Conservation (phyloP, 2,797 vertebrate genomes). For the Poecilia gillii region DNA sequence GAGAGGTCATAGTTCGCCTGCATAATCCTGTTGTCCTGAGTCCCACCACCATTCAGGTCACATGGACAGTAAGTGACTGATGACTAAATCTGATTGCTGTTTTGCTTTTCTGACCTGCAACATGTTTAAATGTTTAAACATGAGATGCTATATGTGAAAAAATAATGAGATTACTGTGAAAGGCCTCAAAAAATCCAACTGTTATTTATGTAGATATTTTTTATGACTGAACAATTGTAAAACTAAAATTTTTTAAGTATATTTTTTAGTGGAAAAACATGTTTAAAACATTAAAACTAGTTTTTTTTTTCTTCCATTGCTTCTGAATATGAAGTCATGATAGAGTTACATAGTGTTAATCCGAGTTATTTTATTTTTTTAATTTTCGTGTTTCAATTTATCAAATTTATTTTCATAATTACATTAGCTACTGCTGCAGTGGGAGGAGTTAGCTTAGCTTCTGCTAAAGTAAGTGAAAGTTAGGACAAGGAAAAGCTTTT, state of each 20-base stretch:
- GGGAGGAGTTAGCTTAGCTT: background rate
- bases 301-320: background rate
- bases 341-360: background rate
- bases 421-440: background rate
- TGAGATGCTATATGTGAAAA: background rate
- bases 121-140: background rate
- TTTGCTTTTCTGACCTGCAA: constrained; percentile 2
- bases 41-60: constrained; percentile 94
- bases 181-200: background rate
- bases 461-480: background rate
- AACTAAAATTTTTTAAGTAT: background rate
- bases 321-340: background rate
- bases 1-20: constrained; percentile 93
- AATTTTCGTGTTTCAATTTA: too few relatives aligned
- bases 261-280: background rate
- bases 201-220: background rate
- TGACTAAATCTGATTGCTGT: background rate
- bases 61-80: constrained; percentile 90
- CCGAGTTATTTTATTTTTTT: too few relatives aligned
- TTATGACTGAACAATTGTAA: background rate
- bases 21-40: constrained; percentile 94
- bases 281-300: too few relatives aligned
- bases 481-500: background rate
- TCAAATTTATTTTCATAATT: too few relatives aligned
- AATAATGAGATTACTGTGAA: background rate